These are phyloP conservation scores for Phallusia fumigata DNA, from an alignment of 23 tunicate genomes.

Conservation along the genomic window DNA sequence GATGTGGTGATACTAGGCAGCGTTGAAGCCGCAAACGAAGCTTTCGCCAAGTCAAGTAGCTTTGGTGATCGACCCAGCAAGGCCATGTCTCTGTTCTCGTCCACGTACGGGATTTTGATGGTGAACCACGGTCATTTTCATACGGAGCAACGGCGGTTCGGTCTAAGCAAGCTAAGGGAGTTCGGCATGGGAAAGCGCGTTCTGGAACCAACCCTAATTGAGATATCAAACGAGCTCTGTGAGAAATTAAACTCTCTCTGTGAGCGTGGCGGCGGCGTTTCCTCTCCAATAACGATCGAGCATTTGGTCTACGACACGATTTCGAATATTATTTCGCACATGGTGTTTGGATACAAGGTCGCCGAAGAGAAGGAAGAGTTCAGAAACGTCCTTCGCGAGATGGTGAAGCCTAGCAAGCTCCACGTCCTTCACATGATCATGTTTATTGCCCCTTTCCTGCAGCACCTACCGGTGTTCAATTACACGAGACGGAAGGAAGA, in stretches of 20 bases:
- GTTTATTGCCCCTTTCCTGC: slow-evolving; percentile 45
- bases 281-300: slow-evolving; percentile 26
- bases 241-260: slow-evolving; percentile 15
- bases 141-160: slow-evolving; percentile 45
- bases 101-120: slow-evolving; percentile 20
- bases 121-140: background rate
- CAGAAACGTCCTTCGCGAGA: slow-evolving; percentile 13
- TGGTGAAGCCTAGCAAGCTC: slow-evolving; percentile 23
- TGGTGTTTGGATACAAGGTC: slow-evolving; percentile 39
- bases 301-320: slow-evolving; percentile 27
- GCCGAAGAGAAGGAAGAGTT: slow-evolving; percentile 28
- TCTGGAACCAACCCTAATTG: slow-evolving; percentile 32
- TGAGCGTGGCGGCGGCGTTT: slow-evolving; percentile 3
- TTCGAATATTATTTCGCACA: slow-evolving; percentile 47
- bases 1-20: slow-evolving; percentile 40
- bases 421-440: slow-evolving; percentile 14
- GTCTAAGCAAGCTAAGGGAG: slow-evolving; percentile 17
- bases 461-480: slow-evolving; percentile 32
- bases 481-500: background rate
- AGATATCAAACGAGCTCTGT: slow-evolving; percentile 32
- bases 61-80: slow-evolving; percentile 41
- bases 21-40: slow-evolving; percentile 60
- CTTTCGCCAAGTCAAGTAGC: slow-evolving; percentile 40
- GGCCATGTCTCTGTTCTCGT: slow-evolving; percentile 14
- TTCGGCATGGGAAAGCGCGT: slow-evolving; percentile 39